Conservation (phyloP, 2,113 vertebrate genomes). For the Tragelaphus scriptus region DNA sequence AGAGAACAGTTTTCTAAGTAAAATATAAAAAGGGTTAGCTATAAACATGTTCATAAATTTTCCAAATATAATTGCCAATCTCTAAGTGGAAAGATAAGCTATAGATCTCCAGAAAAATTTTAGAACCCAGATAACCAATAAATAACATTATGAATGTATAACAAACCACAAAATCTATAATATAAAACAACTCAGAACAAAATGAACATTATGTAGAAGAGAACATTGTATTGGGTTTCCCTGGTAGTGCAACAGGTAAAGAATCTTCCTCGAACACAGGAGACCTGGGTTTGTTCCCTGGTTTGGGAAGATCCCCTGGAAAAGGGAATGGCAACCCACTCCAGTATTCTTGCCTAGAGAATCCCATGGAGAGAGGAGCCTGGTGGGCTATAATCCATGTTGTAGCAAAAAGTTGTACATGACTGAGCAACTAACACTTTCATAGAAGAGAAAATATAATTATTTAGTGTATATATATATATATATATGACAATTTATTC, state of each 20-base stretch:
- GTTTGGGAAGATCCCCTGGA: not conserved
- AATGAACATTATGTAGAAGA: not conserved
- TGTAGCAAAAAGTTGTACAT: not conserved
- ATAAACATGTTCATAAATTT: not conserved
- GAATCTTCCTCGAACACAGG: not conserved
- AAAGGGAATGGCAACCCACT: not conserved
- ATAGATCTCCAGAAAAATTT: not conserved
- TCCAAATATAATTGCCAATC: not conserved
- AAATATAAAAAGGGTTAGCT: not conserved
- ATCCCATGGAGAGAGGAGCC: not conserved
- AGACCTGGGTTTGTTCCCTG: not conserved
- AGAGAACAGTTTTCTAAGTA: not conserved
- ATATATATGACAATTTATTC: not conserved
- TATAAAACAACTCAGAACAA: not conserved
- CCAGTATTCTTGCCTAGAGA: not conserved
- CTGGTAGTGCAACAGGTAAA: not conserved
- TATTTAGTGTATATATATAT: not conserved
- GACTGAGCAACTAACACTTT: not conserved
- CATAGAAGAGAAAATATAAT: not conserved
- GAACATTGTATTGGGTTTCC: not conserved
- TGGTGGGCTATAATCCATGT: not conserved
- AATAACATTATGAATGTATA: not conserved
- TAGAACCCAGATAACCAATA: not conserved
- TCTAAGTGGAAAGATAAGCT: not conserved
- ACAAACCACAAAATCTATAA: not conserved